Conservation (phyloP, 2,888 invertebrate genomes). For the Zele albiditarsus region DNA sequence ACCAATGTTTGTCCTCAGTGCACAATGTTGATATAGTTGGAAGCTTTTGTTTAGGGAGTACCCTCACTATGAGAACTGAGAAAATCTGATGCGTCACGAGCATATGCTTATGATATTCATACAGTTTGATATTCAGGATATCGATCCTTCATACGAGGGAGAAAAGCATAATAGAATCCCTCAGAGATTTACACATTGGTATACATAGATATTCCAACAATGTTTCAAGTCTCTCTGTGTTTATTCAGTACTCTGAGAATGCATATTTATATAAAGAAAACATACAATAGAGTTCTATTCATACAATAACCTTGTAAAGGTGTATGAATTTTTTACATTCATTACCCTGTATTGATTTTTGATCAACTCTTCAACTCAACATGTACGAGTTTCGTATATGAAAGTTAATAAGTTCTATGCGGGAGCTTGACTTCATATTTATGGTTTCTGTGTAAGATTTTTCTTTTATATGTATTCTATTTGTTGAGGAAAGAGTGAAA, state of each 20-base stretch:
- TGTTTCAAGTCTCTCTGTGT: background rate
- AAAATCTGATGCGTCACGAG: background rate
- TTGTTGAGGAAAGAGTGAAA: no score
- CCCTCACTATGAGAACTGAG: background rate
- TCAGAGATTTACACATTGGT: background rate
- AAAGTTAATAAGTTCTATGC: no score
- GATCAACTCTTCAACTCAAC: background rate
- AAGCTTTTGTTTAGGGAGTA: background rate
- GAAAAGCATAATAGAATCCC: background rate
- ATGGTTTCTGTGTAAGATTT: no score
- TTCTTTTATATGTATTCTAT: no score
- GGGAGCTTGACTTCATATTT: no score
- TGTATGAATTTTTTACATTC: background rate
- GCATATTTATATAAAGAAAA: background rate
- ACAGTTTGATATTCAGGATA: background rate
- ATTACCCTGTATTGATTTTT: background rate
- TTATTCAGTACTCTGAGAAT: background rate
- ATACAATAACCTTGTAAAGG: background rate
- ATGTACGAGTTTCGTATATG: no score
- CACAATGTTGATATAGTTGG: background rate
- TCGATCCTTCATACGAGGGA: background rate
- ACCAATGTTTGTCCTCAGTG: no score
- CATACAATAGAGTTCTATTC: background rate
- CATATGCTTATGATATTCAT: background rate
- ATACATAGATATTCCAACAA: background rate